Conservation (phyloP, 1,140 invertebrate species). For the Bombus fervidus region DNA sequence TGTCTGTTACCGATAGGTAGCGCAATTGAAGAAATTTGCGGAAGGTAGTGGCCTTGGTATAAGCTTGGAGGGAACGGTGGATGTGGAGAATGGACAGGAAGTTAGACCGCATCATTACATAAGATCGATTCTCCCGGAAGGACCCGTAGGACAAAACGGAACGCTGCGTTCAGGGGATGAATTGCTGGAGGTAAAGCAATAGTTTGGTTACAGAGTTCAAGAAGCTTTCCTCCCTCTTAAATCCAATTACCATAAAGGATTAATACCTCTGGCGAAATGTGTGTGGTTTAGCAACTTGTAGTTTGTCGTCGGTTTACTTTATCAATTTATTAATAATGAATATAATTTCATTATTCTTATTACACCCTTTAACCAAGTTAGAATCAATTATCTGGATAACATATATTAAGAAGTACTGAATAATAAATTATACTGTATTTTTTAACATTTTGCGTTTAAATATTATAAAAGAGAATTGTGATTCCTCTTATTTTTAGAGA, state of each 20-base stretch:
- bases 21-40: constrained; percentile 92
- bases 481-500: no score
- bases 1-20: constrained; percentile 83
- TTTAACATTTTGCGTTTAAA: no score
- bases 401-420: neutral
- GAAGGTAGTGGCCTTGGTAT: constrained; percentile 96
- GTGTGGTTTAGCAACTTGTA: neutral
- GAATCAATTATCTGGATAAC: neutral
- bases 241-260: neutral
- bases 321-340: neutral
- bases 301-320: neutral
- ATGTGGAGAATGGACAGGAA: constrained; percentile 95
- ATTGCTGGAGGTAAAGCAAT: constrained; percentile 84
- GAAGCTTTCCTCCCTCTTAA: neutral
- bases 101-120: constrained; percentile 97
- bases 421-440: neutral
- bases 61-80: constrained; percentile 97
- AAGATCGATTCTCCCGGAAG: constrained; percentile 95
- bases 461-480: no score
- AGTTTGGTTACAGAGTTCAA: constrained; percentile 7
- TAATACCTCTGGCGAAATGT: neutral
- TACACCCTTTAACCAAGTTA: neutral
- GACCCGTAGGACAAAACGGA: constrained; percentile 95
- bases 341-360: neutral
- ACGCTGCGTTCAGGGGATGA: constrained; percentile 85